Percentiles rank a stretch among this genome's conserved stretches.
Evolutionary conservation across 2,113 vertebrate species (phyloP).

Genomic region (Mesoclemmys tuberculata): DNA sequence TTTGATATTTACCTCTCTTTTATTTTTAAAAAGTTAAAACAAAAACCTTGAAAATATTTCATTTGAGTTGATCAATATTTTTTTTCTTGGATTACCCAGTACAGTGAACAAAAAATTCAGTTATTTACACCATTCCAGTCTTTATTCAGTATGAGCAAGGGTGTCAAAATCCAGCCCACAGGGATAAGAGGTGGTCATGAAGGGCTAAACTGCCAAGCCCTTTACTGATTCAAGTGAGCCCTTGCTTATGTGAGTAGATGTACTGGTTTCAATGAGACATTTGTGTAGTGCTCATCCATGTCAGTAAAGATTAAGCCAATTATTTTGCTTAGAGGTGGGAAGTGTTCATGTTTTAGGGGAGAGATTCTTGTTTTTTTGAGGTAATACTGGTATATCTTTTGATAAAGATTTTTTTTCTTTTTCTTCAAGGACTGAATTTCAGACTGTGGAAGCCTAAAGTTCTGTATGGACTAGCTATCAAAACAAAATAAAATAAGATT

Average conservation of each 20-base stretch:
- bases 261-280: neutral
- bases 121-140: neutral
- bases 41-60: neutral
- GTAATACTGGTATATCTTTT: neutral
- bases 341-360: neutral
- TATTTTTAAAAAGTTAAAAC: neutral
- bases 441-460: neutral
- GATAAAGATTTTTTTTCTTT: constrained; percentile 37
- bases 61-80: neutral
- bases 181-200: neutral
- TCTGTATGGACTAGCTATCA: neutral
- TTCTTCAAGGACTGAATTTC: constrained; percentile 11
- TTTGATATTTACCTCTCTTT: neutral
- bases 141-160: neutral
- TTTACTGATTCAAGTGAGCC: neutral
- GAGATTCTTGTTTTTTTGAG: neutral
- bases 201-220: neutral
- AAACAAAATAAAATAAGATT: neutral
- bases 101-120: neutral
- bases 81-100: neutral
- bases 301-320: neutral
- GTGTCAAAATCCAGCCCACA: neutral
- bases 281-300: neutral
- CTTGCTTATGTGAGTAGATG: neutral
- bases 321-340: neutral